phyloP scores from a whole-genome alignment of 2,888 invertebrate species.

The Catocala fraxini region DNA sequence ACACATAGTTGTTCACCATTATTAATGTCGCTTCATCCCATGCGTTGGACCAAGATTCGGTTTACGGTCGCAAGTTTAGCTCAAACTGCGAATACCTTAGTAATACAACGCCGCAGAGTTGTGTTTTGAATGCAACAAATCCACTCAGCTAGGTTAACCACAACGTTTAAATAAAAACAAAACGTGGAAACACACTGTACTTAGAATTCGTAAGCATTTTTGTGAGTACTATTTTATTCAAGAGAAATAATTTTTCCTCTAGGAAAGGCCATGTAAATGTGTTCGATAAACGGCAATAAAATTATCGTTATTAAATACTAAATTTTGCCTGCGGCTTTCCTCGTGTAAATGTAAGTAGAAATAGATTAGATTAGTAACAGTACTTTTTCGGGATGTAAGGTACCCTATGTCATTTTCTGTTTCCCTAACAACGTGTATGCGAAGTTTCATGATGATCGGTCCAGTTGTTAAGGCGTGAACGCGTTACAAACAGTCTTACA shows the following conservation, averaged over 20 bases:
- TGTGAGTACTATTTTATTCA: not conserved
- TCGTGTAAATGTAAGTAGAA: too few species aligned
- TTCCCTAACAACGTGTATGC: too few species aligned
- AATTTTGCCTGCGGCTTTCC: too few species aligned
- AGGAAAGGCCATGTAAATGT: not conserved
- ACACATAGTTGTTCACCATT: too few species aligned
- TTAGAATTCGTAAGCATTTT: not conserved
- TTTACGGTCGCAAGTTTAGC: constrained; percentile 57
- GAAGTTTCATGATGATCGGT: too few species aligned
- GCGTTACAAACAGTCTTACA: too few species aligned
- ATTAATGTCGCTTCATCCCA: constrained; percentile 12
- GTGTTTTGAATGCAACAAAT: constrained; percentile 66
- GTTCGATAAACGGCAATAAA: too few species aligned
- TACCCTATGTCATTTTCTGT: too few species aligned
- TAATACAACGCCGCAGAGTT: constrained; percentile 53
- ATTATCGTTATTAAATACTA: too few species aligned
- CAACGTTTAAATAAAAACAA: constrained; percentile 9
- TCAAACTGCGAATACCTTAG: constrained; percentile 61
- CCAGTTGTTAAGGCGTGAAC: too few species aligned
- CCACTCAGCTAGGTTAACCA: constrained; percentile 47
- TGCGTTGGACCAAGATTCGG: constrained; percentile 36
- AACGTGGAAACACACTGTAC: not conserved
- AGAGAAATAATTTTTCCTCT: not conserved
- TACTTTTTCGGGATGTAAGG: too few species aligned
- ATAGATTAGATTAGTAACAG: too few species aligned